A percentile compares a stretch with the other conserved stretches of the same genome.
phyloP scores from a whole-genome alignment of 2,888 invertebrate genomes.

The Drosophila planitibia region DNA sequence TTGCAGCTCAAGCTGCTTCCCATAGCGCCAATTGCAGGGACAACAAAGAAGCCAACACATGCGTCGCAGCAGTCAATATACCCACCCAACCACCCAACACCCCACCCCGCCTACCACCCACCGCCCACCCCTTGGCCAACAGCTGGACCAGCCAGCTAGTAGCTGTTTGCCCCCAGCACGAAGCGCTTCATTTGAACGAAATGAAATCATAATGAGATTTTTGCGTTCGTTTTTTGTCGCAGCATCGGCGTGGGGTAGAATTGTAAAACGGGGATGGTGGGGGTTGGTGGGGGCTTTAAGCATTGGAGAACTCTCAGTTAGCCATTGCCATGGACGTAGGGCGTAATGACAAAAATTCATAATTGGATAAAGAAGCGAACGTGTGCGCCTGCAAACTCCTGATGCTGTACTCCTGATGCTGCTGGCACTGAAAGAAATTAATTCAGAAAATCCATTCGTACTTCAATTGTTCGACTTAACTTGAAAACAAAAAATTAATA shows the following conservation, averaged over 20 bases:
- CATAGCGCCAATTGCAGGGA: slow-evolving; percentile 73
- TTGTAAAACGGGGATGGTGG: background rate
- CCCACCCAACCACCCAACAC: background rate
- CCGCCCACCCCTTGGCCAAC: slow-evolving; percentile 9
- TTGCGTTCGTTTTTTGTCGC: slow-evolving; percentile 70
- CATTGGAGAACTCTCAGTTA: slow-evolving; percentile 32
- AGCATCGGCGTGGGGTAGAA: background rate
- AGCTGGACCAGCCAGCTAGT: slow-evolving; percentile 57
- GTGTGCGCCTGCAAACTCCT: slow-evolving; percentile 43
- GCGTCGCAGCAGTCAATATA: slow-evolving; percentile 38
- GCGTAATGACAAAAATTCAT: slow-evolving; percentile 80
- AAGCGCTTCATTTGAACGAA: slow-evolving; percentile 80
- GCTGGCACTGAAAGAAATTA: background rate
- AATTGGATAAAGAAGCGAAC: slow-evolving; percentile 79
- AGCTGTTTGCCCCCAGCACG: slow-evolving; percentile 59
- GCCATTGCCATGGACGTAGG: slow-evolving; percentile 70
- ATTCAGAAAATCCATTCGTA: background rate
- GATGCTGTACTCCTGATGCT: background rate
- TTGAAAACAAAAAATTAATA: too few relatives aligned
- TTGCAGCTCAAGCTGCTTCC: slow-evolving; percentile 48
- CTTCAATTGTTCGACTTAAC: background rate
- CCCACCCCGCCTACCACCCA: background rate
- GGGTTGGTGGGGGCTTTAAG: background rate
- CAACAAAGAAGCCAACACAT: slow-evolving; percentile 65
- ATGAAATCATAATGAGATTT: slow-evolving; percentile 81